Evolutionary conservation across 1,140 invertebrate genomes (phyloP).

Genomic region (Nephotettix cincticeps): DNA sequence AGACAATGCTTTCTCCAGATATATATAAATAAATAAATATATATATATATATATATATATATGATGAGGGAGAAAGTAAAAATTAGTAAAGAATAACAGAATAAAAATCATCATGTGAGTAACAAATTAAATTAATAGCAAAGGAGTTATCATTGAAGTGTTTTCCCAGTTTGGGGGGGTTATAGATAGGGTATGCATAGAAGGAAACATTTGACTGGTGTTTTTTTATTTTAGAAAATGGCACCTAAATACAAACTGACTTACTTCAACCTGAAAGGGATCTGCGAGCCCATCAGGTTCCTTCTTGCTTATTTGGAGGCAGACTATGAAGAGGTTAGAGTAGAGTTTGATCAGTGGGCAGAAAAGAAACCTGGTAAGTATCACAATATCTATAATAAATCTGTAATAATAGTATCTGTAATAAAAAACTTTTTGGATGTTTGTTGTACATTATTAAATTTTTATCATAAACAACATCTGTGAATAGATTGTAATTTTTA

Average conservation of each 20-base stretch:
- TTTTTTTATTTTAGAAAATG: slow-evolving; percentile 27
- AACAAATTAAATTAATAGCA: too few species aligned
- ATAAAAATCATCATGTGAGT: too few species aligned
- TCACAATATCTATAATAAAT: not conserved
- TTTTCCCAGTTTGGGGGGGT: too few species aligned
- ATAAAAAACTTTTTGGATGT: not conserved
- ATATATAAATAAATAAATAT: too few species aligned
- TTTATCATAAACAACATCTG: not conserved
- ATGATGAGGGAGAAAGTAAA: too few species aligned
- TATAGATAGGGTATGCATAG: too few species aligned
- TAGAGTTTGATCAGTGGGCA: slow-evolving; percentile 51
- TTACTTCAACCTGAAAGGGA: slow-evolving; percentile 65
- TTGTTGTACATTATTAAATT: not conserved
- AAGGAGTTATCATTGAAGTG: too few species aligned
- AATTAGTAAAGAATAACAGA: too few species aligned
- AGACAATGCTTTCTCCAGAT: too few species aligned
- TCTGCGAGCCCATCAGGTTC: slow-evolving; percentile 66
- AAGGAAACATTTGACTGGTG: too few species aligned
- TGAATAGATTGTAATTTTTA: not conserved
- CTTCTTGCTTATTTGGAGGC: slow-evolving; percentile 62
- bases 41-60: too few species aligned
- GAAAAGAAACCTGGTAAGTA: slow-evolving; percentile 52
- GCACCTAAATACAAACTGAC: slow-evolving; percentile 55
- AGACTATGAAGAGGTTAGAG: slow-evolving; percentile 63
- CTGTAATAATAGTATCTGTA: not conserved